Base-by-base conservation (phyloP, 2,888 invertebrate genomes). In the Hyposoter didymator region DNA sequence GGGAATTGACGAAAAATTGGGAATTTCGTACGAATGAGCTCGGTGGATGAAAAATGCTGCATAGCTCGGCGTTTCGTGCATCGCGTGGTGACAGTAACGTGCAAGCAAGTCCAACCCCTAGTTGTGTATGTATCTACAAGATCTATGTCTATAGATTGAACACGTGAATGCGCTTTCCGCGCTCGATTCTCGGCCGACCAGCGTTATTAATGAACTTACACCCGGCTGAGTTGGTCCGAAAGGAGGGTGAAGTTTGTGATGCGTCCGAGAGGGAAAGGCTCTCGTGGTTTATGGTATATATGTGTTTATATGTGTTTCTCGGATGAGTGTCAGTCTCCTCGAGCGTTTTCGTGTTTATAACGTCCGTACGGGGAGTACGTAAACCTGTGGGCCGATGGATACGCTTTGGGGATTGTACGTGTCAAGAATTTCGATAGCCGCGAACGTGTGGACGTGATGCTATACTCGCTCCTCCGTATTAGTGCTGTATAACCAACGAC, bases 401-500 rank as follows among this genome's bases (percentile, higher is more conserved):
- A 73, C 82, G 82, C 52, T 76, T 78, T 70, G 64, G 82, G 69
- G 59, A 52, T 78, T 59, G 67, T 84, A 86, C 85, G 85, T 86
- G 85, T 75, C 85, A 72, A 66, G 85, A 83, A 86, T 86, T 81
- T 80, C 76, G 76, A 86, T 83, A 73, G 14, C 73, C 59, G 43
- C 49, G 73, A 85, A 85, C 82, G 85, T 72, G 76, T 66, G 72
- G 64, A 82, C 82, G 78, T 78, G 76, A 75, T 78, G 73, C 84
- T 55, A 55, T 47, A 66, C 74, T 80, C 49, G 43, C 55, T 55
- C 14, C 64, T 47, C 14, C 19, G 17, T 81, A 55, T 81, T 45
- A 39, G 62, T 70, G 35, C 70, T 49, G 49, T 64, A 78, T 81
- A 78, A 67, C 47, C 66, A 78, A 74, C 69, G 64, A 81, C 59